These are phyloP conservation scores for Prunella strophiata DNA, from an alignment of 2,797 vertebrate genomes.

Conservation along the genomic window DNA sequence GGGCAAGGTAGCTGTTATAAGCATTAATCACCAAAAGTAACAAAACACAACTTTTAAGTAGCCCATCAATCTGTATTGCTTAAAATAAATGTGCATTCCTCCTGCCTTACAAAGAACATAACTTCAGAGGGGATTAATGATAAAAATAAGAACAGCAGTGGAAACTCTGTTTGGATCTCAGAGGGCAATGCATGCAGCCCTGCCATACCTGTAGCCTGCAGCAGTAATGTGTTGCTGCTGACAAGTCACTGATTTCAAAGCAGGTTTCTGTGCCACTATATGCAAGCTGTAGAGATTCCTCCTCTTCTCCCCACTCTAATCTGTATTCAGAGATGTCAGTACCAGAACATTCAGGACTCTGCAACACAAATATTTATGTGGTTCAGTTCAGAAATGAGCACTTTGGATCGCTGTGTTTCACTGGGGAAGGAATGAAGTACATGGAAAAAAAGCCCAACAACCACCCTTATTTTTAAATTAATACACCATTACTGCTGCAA, in stretches of 20 bases:
- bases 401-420: not conserved
- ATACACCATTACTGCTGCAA: not conserved
- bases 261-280: slow-evolving; percentile 87
- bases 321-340: slow-evolving; percentile 94
- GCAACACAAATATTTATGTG: slow-evolving; percentile 53
- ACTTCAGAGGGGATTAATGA: not conserved
- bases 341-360: slow-evolving; percentile 93
- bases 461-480: slow-evolving; percentile 4
- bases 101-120: not conserved
- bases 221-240: slow-evolving; percentile 89
- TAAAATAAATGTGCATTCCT: not conserved
- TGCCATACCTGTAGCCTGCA: slow-evolving; percentile 90
- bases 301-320: slow-evolving; percentile 91
- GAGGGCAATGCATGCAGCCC: not conserved
- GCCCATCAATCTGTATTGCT: not conserved
- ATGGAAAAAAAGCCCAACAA: not conserved
- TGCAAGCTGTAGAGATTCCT: slow-evolving; percentile 87
- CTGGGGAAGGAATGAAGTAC: not conserved
- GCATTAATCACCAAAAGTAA: not conserved
- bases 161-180: not conserved
- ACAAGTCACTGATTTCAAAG: slow-evolving; percentile 88
- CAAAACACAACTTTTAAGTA: not conserved
- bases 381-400: not conserved
- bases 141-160: not conserved
- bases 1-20: not conserved